Percentiles rank a stretch among this genome's conserved stretches.
These are phyloP conservation scores for Onychostruthus taczanowskii DNA, from an alignment of 2,113 vertebrate species.

Conservation along the genomic window DNA sequence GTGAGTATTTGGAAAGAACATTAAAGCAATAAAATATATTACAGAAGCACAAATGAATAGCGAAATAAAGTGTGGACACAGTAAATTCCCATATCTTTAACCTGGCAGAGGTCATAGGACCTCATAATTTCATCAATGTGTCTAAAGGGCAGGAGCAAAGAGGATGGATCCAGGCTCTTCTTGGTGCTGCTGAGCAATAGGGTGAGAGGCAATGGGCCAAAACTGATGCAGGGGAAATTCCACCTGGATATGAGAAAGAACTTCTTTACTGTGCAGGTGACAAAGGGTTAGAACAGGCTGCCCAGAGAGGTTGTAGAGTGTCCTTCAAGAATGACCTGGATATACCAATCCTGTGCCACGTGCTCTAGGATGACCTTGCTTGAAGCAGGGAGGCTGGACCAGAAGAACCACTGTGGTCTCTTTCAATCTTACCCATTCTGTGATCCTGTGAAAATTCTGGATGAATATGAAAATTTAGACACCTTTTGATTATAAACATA, in stretches of 20 bases:
- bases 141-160: neutral
- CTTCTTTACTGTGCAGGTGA: neutral
- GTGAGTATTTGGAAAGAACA: neutral
- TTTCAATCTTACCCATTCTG: neutral
- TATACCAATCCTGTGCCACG: too few species aligned
- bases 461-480: neutral
- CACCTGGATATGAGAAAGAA: neutral
- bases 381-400: neutral
- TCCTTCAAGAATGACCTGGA: neutral
- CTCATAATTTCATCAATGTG: neutral
- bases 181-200: too few species aligned
- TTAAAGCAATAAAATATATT: neutral
- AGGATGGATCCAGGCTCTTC: neutral
- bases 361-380: accelerated
- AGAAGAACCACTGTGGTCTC: neutral
- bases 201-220: neutral
- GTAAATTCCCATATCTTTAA: neutral
- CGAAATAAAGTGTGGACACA: neutral
- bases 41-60: neutral
- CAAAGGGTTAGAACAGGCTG: too few species aligned
- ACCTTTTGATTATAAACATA: neutral
- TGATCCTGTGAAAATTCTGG: neutral
- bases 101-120: neutral
- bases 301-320: neutral
- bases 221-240: neutral